A percentile compares a stretch with the other conserved stretches of the same genome.
Evolutionary conservation across 2,113 vertebrate species (phyloP).

Genomic region (Callopanchax toddi): DNA sequence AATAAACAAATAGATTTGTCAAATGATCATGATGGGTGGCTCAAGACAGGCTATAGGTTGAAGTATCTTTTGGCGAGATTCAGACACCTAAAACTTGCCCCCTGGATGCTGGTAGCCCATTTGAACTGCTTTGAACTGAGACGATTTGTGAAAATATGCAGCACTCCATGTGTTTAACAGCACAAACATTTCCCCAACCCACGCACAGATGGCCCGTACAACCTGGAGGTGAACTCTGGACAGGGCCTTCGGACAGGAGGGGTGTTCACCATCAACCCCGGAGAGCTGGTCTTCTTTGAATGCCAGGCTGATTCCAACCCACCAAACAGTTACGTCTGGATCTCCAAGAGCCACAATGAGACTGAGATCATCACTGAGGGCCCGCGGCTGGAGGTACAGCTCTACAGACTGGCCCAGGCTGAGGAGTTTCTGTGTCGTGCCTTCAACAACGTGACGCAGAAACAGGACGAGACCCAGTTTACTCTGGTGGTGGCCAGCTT

Average conservation of each 20-base stretch:
- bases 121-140: conserved; percentile 13
- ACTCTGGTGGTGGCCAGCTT: conserved; percentile 87
- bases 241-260: conserved; percentile 86
- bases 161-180: background rate
- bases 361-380: conserved; percentile 86
- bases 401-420: conserved; percentile 82
- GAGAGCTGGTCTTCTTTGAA: conserved; percentile 88
- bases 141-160: background rate
- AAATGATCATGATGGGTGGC: background rate
- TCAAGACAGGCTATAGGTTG: no score
- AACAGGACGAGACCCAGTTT: conserved; percentile 87
- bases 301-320: conserved; percentile 96
- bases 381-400: conserved; percentile 84
- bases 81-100: no score
- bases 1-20: background rate
- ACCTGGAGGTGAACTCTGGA: conserved; percentile 89
- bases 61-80: no score
- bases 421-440: conserved; percentile 88
- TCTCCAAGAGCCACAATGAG: conserved; percentile 83
- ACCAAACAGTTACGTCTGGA: conserved; percentile 92
- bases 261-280: conserved; percentile 90
- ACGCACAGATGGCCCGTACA: conserved; percentile 91
- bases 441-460: conserved; percentile 92
- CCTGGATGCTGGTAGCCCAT: no score
- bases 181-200: conserved; percentile 22